Base-by-base conservation (phyloP, 2,113 vertebrate species). In the Gyps fulvus region DNA sequence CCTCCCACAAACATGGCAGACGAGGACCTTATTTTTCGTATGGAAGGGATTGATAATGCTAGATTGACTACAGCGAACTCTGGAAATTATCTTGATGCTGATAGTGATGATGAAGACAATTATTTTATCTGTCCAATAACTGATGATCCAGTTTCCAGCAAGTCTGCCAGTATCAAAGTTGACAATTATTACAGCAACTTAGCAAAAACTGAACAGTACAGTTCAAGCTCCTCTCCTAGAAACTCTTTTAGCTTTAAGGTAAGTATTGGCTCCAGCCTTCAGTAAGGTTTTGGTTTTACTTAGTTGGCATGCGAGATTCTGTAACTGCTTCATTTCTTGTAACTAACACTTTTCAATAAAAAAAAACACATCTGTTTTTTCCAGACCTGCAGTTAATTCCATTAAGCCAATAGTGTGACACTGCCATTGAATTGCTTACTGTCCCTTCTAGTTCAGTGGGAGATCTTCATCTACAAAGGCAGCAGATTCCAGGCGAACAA, bases 1-100 rank as follows among this genome's bases (percentile, higher is more conserved):
- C 34, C 10, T 72, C 59, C 79, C 34, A 6, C 89, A 90, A 52
- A 86, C 93, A 99, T 99, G 99, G 98, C 98, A 63, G 99, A 99
- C 4, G 99, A 99, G n/a, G 99, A 99, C 57, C 98, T 99, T 71
- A 99, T 99, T 97, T 99, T 99, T 79, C 97, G 96, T 90, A 99
- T 99, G 99, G 99, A 99, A 97, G 99, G 99, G 47, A 98, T 99
- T 47, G 98, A 98, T 78, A 99, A 98, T 42, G 80, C 94, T 93
- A 95, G 81, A 47, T 71, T 50, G 1, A 72, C 95, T 50, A 55
- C 95, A 34, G 36, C 76, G 0, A 93, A 76, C 70, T 98, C 96
- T 9, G 95, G 96, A 31, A 97, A 97, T 16, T 96, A 94, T 7
- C 96, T 94, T 8, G 98, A 98, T 7, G 71, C 89, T 40, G 98